Conservation (phyloP, 1,140 invertebrate genomes). For the Bombus polaris region DNA sequence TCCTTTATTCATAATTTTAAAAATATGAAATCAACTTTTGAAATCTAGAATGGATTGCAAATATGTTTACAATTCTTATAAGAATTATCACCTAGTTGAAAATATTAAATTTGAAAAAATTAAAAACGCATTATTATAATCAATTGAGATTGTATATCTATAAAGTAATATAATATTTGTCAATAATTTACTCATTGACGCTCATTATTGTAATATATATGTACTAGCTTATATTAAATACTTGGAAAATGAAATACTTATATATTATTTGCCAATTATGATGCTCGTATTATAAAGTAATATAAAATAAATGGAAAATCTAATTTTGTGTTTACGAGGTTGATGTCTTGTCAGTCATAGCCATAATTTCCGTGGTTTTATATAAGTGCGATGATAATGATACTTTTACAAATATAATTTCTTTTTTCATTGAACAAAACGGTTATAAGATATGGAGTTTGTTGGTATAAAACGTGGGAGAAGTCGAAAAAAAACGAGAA, state of each 20-base stretch:
- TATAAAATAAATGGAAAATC: neutral
- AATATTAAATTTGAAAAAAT: neutral
- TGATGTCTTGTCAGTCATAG: neutral
- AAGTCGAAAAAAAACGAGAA: constrained; percentile 64
- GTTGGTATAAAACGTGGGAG: constrained; percentile 60
- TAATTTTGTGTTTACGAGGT: neutral
- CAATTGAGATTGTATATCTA: neutral
- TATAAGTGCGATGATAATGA: neutral
- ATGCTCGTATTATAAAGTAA: neutral
- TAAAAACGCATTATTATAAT: neutral
- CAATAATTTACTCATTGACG: neutral
- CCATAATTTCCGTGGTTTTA: neutral
- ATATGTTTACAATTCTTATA: neutral
- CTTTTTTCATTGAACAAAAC: neutral
- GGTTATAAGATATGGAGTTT: constrained; percentile 68
- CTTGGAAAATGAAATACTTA: neutral
- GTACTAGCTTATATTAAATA: neutral
- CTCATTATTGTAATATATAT: neutral
- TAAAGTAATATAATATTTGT: neutral
- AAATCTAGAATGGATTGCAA: neutral
- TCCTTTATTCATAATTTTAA: neutral
- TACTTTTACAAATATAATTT: neutral
- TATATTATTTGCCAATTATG: neutral
- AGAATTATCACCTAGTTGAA: neutral
- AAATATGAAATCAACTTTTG: neutral